phyloP scores from a whole-genome alignment of 2,113 vertebrate species.

The Cryptotis parvus region DNA sequence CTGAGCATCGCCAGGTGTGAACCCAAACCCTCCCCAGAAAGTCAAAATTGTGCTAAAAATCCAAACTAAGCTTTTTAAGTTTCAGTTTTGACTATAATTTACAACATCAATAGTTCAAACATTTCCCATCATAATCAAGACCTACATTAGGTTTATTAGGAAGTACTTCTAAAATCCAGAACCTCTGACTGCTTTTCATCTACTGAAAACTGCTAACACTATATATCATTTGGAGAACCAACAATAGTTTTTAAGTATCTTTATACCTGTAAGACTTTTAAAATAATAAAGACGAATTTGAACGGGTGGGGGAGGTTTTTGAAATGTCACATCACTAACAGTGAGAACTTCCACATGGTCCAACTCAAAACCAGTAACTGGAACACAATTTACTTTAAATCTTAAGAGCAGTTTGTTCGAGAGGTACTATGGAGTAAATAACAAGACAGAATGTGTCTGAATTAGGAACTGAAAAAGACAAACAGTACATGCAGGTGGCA shows the following conservation, averaged over 20 bases:
- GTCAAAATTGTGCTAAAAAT: background rate
- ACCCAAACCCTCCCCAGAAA: too few species aligned
- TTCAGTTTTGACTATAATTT: slow-evolving; percentile 19
- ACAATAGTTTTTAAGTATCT: slow-evolving; percentile 12
- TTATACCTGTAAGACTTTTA: background rate
- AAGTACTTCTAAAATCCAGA: slow-evolving; percentile 5
- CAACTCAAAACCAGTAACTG: slow-evolving; percentile 14
- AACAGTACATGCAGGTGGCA: slow-evolving; percentile 72
- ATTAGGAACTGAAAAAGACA: slow-evolving; percentile 71
- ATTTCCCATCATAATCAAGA: background rate
- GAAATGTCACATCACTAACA: slow-evolving; percentile 27
- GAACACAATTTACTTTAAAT: slow-evolving; percentile 50
- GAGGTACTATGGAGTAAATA: slow-evolving; percentile 42
- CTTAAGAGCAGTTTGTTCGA: background rate
- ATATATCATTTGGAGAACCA: background rate
- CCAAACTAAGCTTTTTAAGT: background rate
- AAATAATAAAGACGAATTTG: background rate
- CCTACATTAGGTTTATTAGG: background rate
- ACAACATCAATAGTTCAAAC: background rate
- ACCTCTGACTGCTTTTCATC: background rate
- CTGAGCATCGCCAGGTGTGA: too few species aligned
- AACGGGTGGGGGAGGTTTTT: background rate
- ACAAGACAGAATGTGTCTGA: slow-evolving; percentile 2
- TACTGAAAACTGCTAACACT: background rate
- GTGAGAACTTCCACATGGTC: slow-evolving; percentile 22